These are phyloP conservation scores for Conger conger DNA, from an alignment of 2,113 vertebrate genomes.

Conservation along the genomic window DNA sequence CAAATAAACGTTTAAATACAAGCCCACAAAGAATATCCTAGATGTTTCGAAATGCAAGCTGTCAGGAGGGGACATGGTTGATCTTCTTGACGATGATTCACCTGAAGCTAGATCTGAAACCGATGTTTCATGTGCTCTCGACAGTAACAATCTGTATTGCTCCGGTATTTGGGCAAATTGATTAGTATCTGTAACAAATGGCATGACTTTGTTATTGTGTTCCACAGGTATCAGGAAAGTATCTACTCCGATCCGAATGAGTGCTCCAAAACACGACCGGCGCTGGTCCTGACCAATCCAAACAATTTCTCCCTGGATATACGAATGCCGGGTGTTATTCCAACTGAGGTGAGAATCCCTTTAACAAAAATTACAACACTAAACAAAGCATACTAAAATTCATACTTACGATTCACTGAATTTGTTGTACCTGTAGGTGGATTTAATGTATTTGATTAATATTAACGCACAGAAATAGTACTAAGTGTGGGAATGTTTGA, in stretches of 20 bases:
- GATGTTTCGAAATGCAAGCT: too few relatives aligned
- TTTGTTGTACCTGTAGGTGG: neutral
- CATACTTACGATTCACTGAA: neutral
- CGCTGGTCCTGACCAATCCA: conserved; percentile 68
- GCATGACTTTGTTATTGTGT: neutral
- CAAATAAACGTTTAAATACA: too few relatives aligned
- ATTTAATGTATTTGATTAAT: neutral
- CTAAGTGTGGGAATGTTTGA: neutral
- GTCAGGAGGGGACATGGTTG: too few relatives aligned
- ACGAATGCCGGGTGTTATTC: conserved; percentile 87
- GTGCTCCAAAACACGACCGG: conserved; percentile 71
- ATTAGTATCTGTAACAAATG: neutral
- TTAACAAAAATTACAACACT: neutral
- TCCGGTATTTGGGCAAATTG: neutral
- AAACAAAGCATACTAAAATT: neutral
- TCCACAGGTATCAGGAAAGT: conserved; percentile 77
- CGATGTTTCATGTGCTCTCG: too few relatives aligned
- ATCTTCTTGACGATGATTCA: too few relatives aligned
- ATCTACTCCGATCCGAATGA: conserved; percentile 68
- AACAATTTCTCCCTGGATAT: conserved; percentile 86
- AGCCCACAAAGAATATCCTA: too few relatives aligned
- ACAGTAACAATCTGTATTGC: neutral
- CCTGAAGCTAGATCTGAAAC: too few relatives aligned
- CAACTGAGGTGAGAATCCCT: conserved; percentile 73
- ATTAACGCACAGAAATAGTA: neutral